Evolutionary conservation across 2,113 vertebrate species (phyloP).

Genomic region (Haliaeetus leucogaster): DNA sequence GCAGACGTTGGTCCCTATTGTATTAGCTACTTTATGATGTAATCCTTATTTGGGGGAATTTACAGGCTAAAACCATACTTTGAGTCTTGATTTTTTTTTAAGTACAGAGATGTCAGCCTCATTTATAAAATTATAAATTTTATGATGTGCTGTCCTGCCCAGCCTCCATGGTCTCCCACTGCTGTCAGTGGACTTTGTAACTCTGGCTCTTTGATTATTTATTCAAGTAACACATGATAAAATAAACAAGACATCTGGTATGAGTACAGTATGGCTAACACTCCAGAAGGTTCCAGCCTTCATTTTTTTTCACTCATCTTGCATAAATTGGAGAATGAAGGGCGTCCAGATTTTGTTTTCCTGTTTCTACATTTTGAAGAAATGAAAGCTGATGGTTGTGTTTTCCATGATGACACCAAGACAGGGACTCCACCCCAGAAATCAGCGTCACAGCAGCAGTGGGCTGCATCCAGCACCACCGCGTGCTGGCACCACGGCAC

Average conservation of each 20-base stretch:
- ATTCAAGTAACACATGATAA: background rate
- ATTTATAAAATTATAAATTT: background rate
- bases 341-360: background rate
- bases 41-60: background rate
- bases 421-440: background rate
- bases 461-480: background rate
- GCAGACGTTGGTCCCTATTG: background rate
- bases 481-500: accelerated
- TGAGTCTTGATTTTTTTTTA: background rate
- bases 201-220: background rate
- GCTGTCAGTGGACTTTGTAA: background rate
- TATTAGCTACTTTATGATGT: too few species aligned
- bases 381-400: background rate
- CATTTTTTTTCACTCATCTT: background rate
- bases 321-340: background rate
- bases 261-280: background rate
- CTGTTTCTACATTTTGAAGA: background rate
- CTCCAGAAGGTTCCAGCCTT: conserved; percentile 2
- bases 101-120: background rate
- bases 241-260: background rate
- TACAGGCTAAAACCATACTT: background rate
- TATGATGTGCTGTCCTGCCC: background rate
- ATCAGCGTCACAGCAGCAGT: background rate
- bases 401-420: background rate
- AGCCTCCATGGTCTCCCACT: background rate